Evolutionary conservation across 2,113 vertebrate genomes (phyloP).

Genomic region (Rhinogobius similis): DNA sequence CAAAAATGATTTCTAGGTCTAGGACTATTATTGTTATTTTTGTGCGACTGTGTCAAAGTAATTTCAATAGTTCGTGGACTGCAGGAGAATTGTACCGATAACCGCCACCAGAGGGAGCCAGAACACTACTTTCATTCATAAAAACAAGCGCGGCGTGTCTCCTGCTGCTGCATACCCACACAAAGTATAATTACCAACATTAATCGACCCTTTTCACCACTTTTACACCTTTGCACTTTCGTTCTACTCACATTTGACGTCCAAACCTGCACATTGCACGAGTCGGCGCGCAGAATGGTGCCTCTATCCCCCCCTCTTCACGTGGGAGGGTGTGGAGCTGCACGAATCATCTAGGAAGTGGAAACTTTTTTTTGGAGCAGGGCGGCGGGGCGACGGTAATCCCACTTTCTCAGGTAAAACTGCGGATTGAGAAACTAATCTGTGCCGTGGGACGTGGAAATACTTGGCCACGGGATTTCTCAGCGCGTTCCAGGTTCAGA

Average conservation of each 20-base stretch:
- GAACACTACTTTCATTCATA: neutral
- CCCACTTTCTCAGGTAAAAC: constrained; percentile 1
- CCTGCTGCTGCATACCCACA: neutral
- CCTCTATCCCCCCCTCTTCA: constrained; percentile 11
- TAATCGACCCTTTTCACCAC: neutral
- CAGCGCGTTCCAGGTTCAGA: constrained; percentile 8
- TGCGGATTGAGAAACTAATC: neutral
- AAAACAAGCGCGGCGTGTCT: neutral
- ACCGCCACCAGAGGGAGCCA: neutral
- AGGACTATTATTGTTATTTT: no score
- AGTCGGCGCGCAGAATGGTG: neutral
- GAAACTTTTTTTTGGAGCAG: constrained; percentile 9
- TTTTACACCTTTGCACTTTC: rapidly evolving
- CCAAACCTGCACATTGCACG: neutral
- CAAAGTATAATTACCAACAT: neutral
- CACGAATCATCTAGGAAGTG: constrained; percentile 66
- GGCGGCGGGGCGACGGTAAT: constrained; percentile 30
- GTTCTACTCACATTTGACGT: neutral
- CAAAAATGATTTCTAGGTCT: no score
- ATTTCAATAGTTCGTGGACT: no score
- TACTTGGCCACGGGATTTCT: rapidly evolving
- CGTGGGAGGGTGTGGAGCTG: constrained; percentile 1
- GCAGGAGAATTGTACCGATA: no score
- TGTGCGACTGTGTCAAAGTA: no score
- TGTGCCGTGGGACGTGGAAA: neutral